Evolutionary conservation across 1,140 invertebrate species (phyloP).

Genomic region (Notospermus geniculatus): DNA sequence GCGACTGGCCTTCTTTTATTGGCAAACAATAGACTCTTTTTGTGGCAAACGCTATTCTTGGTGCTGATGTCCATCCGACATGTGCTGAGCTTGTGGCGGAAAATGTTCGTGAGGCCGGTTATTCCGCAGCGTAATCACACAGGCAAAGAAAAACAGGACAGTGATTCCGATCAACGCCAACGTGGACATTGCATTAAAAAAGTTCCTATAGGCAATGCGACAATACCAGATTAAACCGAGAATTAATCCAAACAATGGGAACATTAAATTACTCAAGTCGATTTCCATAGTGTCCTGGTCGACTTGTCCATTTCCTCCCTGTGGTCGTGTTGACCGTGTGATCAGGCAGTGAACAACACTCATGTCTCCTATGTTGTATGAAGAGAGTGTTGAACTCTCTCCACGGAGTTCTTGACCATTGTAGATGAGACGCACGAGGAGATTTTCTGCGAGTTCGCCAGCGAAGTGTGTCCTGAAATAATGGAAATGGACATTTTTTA

Average conservation of each 20-base stretch:
- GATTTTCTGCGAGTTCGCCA: constrained; percentile 71
- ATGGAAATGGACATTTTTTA: not conserved
- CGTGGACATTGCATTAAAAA: constrained; percentile 66
- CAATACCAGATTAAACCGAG: constrained; percentile 64
- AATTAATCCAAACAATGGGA: constrained; percentile 60
- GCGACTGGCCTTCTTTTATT: too few relatives aligned
- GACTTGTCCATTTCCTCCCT: constrained; percentile 3
- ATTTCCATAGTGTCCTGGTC: constrained; percentile 28
- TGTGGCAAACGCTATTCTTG: too few relatives aligned
- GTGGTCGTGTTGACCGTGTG: constrained; percentile 30
- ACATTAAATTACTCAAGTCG: constrained; percentile 51
- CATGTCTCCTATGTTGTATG: constrained; percentile 77
- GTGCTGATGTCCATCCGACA: too few relatives aligned
- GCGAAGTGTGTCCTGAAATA: constrained; percentile 75
- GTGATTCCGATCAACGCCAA: constrained; percentile 63
- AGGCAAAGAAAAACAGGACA: constrained; percentile 60
- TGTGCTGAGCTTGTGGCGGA: too few relatives aligned
- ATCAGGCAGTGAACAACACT: constrained; percentile 86
- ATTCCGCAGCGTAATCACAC: constrained; percentile 4
- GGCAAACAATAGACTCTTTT: too few relatives aligned
- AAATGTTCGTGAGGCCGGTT: not conserved
- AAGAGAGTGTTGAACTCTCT: constrained; percentile 72
- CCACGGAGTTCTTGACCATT: constrained; percentile 80
- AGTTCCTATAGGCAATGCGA: constrained; percentile 63
- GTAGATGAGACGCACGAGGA: constrained; percentile 79